phyloP scores from a whole-genome alignment of 2,797 vertebrate genomes.

The Leucoraja ocellata region DNA sequence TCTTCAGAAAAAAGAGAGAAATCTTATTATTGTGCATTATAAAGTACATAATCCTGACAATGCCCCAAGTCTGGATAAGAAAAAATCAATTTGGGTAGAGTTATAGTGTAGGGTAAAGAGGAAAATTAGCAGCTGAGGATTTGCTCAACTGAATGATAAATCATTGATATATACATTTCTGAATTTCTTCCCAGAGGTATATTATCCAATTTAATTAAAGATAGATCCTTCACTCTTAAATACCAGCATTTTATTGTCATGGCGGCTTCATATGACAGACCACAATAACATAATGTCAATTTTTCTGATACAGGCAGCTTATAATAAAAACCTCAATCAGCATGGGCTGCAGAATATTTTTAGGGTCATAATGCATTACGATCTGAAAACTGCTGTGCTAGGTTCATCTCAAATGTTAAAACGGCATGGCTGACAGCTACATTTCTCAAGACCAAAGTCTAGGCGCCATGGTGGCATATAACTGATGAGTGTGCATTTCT shows the following conservation, averaged over 20 bases:
- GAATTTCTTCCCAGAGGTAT: not conserved
- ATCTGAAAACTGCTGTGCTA: not conserved
- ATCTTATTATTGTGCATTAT: not conserved
- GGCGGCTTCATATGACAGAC: not conserved
- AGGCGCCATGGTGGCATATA: not conserved
- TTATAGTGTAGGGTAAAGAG: no score
- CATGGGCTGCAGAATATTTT: not conserved
- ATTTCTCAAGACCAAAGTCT: slow-evolving; percentile 4
- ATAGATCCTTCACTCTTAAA: not conserved
- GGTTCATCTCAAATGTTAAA: not conserved
- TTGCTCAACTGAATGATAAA: not conserved
- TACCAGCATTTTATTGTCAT: not conserved
- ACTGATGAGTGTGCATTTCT: not conserved
- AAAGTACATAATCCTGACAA: not conserved
- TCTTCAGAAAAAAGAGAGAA: not conserved
- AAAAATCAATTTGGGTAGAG: not conserved
- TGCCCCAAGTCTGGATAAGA: not conserved
- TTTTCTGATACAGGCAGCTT: not conserved
- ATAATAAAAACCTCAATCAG: not conserved
- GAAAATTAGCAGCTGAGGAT: not conserved
- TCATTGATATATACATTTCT: not conserved
- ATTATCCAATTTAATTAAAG: not conserved
- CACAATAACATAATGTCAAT: not conserved
- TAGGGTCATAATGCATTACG: not conserved
- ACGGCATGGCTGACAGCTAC: not conserved